Percentiles rank a stretch among this genome's conserved stretches.
Conservation (phyloP, 30 jellyfish, hydroid and myxozoan genomes). For the Hydractinia echinata region DNA sequence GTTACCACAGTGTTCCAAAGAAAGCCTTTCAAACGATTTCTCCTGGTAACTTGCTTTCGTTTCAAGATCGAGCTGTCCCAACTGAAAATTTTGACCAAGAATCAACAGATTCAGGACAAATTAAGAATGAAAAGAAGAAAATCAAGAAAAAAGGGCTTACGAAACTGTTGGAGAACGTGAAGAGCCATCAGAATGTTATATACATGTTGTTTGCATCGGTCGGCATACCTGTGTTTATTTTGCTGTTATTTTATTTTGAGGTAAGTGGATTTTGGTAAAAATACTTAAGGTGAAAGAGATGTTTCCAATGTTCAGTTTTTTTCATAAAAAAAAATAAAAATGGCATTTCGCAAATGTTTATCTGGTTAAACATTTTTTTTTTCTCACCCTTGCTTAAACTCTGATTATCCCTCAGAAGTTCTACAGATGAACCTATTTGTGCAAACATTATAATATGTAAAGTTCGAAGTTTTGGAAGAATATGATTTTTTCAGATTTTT, state of each 20-base stretch:
- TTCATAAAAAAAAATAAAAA: too few species aligned
- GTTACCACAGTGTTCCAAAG: conserved; percentile 95
- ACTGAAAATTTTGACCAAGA: conserved; percentile 5
- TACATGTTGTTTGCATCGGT: conserved; percentile 86
- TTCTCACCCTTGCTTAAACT: too few species aligned
- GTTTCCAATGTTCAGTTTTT: too few species aligned
- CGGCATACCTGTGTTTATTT: conserved; percentile 79
- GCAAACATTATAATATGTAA: too few species aligned
- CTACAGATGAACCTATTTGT: too few species aligned
- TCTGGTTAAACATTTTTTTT: too few species aligned
- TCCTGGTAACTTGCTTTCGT: conserved; percentile 70
- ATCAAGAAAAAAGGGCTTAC: conserved; percentile 40
- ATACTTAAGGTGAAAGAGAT: too few species aligned
- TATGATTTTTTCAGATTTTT: too few species aligned
- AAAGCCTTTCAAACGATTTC: conserved; percentile 54
- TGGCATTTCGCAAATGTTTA: too few species aligned
- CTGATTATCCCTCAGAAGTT: too few species aligned
- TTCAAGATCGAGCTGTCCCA: conserved; percentile 34
- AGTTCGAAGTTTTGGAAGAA: too few species aligned
- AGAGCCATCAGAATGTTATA: conserved; percentile 69
- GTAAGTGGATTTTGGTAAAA: conserved; percentile 25
- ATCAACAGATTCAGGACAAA: conserved; percentile 11
- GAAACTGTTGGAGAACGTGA: conserved; percentile 55
- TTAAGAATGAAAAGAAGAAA: conserved; percentile 4
- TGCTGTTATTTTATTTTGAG: conserved; percentile 86